Conservation (phyloP, 2,888 invertebrate species). For the Heteromurus nitidus region DNA sequence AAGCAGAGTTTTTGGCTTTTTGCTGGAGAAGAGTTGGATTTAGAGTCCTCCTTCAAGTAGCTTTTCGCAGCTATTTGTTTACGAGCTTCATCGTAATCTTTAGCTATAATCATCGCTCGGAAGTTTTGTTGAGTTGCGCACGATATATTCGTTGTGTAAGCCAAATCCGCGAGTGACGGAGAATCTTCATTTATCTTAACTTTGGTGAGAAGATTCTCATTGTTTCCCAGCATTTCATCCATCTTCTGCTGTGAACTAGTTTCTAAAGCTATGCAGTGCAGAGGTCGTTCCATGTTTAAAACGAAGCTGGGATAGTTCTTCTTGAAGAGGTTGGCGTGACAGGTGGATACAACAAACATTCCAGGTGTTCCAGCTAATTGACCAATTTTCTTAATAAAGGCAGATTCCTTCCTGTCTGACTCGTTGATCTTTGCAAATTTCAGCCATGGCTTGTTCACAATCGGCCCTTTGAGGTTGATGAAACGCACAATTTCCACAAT, state of each 20-base stretch:
- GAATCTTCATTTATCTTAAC: not conserved
- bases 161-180: not conserved
- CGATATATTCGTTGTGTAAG: not conserved
- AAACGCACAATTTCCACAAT: not conserved
- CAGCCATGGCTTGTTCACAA: not conserved
- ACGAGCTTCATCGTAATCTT: constrained; percentile 4
- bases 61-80: not conserved
- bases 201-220: not conserved
- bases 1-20: constrained; percentile 58
- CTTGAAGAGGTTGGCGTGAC: not conserved
- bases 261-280: not conserved
- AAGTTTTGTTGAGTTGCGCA: not conserved
- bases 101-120: constrained; percentile 1
- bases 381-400: not conserved
- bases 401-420: not conserved
- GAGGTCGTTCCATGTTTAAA: not conserved
- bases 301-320: not conserved
- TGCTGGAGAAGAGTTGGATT: constrained; percentile 18
- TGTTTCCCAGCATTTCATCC: not conserved
- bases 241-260: not conserved
- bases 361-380: not conserved
- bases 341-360: not conserved
- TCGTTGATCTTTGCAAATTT: not conserved
- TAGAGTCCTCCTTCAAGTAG: constrained; percentile 15
- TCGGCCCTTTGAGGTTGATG: constrained; percentile 8